Conservation (phyloP, 1,140 invertebrate genomes). For the Heliothis virescens region DNA sequence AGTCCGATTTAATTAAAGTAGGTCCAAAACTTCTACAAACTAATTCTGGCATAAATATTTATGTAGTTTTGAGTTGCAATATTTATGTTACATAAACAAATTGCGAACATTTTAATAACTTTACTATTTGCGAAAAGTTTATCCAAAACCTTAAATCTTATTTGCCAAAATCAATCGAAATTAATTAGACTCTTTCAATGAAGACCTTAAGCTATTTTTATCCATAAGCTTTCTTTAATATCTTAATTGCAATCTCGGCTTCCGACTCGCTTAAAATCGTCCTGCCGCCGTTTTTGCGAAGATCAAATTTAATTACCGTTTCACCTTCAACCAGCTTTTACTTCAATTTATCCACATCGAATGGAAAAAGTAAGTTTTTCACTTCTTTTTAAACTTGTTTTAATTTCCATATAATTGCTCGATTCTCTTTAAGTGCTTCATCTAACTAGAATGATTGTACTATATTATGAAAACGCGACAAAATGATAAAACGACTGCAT, state of each 20-base stretch:
- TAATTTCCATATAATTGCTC: slow-evolving; percentile 41
- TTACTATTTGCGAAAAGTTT: neutral
- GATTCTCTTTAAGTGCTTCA: slow-evolving; percentile 38
- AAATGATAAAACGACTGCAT: neutral
- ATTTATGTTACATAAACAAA: too few relatives aligned
- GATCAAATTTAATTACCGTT: slow-evolving; percentile 47
- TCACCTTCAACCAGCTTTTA: slow-evolving; percentile 29
- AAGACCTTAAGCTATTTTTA: slow-evolving; percentile 25
- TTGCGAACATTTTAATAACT: too few relatives aligned
- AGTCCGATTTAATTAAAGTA: neutral
- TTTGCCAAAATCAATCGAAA: slow-evolving; percentile 8
- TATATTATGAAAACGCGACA: neutral
- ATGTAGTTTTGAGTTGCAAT: neutral
- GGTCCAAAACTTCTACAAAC: neutral
- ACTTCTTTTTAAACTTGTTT: slow-evolving; percentile 27
- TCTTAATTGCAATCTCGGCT: slow-evolving; percentile 42
- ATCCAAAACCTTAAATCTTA: neutral
- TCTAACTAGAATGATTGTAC: neutral
- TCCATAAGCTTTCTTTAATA: slow-evolving; percentile 24
- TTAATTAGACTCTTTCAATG: neutral
- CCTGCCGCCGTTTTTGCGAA: slow-evolving; percentile 31
- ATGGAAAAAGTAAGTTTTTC: slow-evolving; percentile 30
- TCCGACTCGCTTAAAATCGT: slow-evolving; percentile 28
- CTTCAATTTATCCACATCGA: slow-evolving; percentile 38
- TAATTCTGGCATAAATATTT: slow-evolving; percentile 13